phyloP scores from a whole-genome alignment of 1,140 invertebrate genomes.

The Atta colombica region DNA sequence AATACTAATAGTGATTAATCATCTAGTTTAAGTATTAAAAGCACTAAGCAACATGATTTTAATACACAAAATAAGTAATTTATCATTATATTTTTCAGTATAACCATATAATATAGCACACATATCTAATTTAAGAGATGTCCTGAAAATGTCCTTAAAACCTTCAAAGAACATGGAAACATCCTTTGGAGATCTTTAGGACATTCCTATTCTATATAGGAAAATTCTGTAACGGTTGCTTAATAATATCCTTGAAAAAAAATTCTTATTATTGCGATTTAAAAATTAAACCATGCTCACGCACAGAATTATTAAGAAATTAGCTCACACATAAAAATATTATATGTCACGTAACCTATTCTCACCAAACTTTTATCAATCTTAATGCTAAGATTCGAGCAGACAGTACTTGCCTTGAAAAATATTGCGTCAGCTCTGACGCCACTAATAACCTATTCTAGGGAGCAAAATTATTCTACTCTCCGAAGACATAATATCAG shows the following conservation, averaged over 20 bases:
- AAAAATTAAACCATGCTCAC: neutral
- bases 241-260: neutral
- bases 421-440: slow-evolving; percentile 54
- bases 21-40: no score
- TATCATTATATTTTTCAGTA: no score
- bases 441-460: slow-evolving; percentile 42
- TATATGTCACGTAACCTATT: neutral
- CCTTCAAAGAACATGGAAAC: no score
- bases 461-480: slow-evolving; percentile 10
- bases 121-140: no score
- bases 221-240: no score
- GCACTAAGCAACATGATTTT: no score
- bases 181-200: no score
- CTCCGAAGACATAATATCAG: slow-evolving; percentile 1
- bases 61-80: no score
- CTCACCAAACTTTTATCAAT: neutral
- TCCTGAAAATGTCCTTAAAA: no score
- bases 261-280: neutral
- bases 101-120: no score
- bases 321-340: neutral
- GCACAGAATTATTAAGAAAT: neutral
- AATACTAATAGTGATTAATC: no score
- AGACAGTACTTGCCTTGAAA: slow-evolving; percentile 28
- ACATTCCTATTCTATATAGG: no score
- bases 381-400: neutral